A percentile compares a stretch with the other conserved stretches of the same genome.
These are phyloP conservation scores for Sapayoa aenigma DNA, from an alignment of 2,113 vertebrate species.

Conservation along the genomic window DNA sequence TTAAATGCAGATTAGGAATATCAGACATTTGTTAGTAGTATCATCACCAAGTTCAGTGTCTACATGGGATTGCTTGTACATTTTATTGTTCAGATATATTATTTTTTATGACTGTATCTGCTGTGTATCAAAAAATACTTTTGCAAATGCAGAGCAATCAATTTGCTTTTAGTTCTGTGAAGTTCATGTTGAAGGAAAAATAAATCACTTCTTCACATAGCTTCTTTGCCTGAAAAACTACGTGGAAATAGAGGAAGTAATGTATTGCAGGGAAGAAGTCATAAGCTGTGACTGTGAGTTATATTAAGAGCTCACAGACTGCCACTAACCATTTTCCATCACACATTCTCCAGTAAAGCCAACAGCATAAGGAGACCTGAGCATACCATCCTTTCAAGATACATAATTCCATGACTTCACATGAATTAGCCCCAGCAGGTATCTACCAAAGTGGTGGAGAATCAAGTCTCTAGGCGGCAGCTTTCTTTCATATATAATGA, in stretches of 20 bases:
- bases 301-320: background rate
- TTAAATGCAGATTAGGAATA: background rate
- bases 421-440: background rate
- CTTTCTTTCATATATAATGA: background rate
- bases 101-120: background rate
- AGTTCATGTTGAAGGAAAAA: background rate
- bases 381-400: background rate
- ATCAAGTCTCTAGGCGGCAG: background rate
- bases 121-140: background rate
- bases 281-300: background rate
- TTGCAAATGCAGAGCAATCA: background rate
- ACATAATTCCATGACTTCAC: background rate
- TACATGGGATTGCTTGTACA: fast-evolving
- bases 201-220: background rate
- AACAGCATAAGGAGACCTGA: background rate
- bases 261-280: background rate
- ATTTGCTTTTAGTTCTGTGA: background rate
- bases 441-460: background rate
- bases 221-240: background rate
- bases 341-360: background rate
- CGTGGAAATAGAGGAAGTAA: background rate
- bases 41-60: background rate
- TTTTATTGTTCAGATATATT: background rate
- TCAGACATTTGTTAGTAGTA: background rate
- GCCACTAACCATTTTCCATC: background rate